Conservation (phyloP, 2,888 invertebrate genomes). For the Acanthosepion esculentum region DNA sequence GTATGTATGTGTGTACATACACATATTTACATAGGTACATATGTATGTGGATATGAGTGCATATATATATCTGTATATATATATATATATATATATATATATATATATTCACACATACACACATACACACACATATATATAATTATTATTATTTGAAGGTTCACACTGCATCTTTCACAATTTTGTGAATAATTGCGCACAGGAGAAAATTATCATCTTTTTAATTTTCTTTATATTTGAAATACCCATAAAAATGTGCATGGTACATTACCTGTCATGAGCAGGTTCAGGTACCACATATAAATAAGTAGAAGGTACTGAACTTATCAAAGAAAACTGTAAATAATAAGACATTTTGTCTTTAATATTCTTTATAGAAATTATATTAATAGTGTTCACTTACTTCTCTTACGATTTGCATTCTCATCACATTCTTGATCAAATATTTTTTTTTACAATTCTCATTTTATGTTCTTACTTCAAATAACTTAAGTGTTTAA, state of each 20-base stretch:
- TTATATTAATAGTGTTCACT: neutral
- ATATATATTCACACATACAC: neutral
- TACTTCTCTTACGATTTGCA: neutral
- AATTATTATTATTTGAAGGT: neutral
- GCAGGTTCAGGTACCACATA: neutral
- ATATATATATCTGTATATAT: neutral
- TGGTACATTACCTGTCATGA: neutral
- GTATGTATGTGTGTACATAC: neutral
- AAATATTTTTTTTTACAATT: neutral
- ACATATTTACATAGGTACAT: neutral
- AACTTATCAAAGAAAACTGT: neutral
- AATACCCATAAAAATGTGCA: neutral
- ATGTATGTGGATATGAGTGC: neutral
- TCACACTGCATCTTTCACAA: neutral
- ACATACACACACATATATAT: neutral
- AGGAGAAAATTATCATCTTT: neutral
- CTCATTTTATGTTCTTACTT: neutral
- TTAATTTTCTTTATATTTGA: neutral
- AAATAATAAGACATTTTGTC: neutral
- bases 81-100: conserved; percentile 6
- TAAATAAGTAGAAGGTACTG: neutral
- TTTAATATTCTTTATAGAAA: too few species aligned
- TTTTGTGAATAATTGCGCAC: neutral
- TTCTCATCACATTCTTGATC: neutral
- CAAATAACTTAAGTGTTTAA: neutral